Evolutionary conservation across 2,888 invertebrate genomes (phyloP).

Genomic region (Aplocera efformata): DNA sequence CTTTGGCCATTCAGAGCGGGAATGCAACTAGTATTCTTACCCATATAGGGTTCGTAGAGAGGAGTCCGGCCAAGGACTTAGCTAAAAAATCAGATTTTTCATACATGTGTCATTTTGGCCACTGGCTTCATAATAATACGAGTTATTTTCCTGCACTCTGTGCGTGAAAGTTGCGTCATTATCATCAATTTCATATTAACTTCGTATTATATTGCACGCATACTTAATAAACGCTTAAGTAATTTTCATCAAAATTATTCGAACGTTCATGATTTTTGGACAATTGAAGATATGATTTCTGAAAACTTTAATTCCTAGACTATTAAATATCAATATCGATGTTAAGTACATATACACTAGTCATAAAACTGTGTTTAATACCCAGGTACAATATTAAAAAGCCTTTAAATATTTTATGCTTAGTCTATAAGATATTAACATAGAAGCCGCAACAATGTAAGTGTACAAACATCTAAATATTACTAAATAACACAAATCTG

Average conservation of each 20-base stretch:
- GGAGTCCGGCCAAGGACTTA: no score
- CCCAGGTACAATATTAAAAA: background rate
- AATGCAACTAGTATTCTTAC: no score
- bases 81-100: no score
- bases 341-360: no score
- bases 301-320: background rate
- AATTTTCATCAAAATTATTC: constrained; percentile 8
- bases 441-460: no score
- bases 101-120: background rate
- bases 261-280: constrained; percentile 5
- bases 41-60: no score
- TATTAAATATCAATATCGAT: background rate
- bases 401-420: background rate
- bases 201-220: constrained; percentile 22
- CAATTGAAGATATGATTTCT: constrained; percentile 11
- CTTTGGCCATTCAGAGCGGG: no score
- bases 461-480: no score
- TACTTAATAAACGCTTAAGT: constrained; percentile 5
- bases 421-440: no score
- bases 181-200: constrained; percentile 35
- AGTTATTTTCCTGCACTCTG: constrained; percentile 58
- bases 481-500: no score
- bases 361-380: no score
- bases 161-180: constrained; percentile 72
- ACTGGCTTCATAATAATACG: constrained; percentile 24